Percentiles rank a stretch among this genome's conserved stretches.
Conservation (phyloP, 2,797 vertebrate genomes). For the Acridotheres tristis region DNA sequence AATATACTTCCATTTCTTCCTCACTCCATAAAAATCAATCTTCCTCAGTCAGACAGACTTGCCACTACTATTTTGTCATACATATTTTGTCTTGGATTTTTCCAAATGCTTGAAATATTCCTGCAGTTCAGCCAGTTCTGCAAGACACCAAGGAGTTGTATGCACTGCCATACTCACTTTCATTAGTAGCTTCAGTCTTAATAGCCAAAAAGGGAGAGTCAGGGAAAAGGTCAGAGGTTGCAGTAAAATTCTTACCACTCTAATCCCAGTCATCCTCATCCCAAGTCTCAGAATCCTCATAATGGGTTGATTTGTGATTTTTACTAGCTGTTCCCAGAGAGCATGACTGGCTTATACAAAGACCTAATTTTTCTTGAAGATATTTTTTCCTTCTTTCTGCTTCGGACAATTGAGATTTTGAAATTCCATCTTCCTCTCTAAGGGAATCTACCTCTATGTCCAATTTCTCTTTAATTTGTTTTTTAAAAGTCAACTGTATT, state of each 20-base stretch:
- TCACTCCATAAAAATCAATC: background rate
- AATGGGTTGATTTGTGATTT: background rate
- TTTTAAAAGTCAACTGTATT: background rate
- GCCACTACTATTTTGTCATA: background rate
- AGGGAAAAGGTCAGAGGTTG: background rate
- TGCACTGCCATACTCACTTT: background rate
- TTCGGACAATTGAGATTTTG: background rate
- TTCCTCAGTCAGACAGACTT: background rate
- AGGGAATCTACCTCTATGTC: background rate
- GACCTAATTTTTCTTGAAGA: background rate
- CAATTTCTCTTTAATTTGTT: background rate
- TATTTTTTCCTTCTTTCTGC: background rate
- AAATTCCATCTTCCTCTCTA: background rate
- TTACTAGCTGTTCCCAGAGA: background rate
- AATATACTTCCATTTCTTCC: background rate
- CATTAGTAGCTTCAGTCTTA: background rate
- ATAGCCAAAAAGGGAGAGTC: background rate
- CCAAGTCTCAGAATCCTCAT: background rate
- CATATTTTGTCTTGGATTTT: background rate
- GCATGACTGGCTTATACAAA: background rate
- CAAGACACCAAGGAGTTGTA: background rate
- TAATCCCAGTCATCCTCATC: background rate
- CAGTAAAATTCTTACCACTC: background rate
- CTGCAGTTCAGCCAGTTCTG: background rate
- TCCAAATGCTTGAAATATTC: background rate